These are phyloP conservation scores for Xiphias gladius DNA, from an alignment of 2,113 vertebrate species.

Conservation along the genomic window DNA sequence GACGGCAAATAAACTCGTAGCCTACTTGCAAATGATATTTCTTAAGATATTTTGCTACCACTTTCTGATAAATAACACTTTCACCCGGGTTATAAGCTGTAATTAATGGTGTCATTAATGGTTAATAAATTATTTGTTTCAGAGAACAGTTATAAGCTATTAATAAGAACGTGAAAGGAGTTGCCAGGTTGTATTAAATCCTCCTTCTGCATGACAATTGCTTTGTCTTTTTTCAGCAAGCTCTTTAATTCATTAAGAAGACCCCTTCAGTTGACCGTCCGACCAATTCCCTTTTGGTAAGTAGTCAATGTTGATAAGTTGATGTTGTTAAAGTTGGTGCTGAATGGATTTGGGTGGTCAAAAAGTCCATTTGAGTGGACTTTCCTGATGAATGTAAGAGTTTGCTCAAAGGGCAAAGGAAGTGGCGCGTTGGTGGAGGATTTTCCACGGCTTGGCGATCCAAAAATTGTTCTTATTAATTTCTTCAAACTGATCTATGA, in stretches of 20 bases:
- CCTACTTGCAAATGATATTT: not conserved
- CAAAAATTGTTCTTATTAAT: not conserved
- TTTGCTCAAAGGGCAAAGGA: not conserved
- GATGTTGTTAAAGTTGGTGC: not conserved
- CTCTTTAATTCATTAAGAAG: not conserved
- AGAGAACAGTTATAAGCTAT: not conserved
- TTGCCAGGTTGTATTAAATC: conserved; percentile 18
- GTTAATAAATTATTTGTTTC: not conserved
- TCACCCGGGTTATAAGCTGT: not conserved
- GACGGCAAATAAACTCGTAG: not conserved
- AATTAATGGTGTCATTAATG: not conserved
- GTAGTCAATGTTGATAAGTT: not conserved
- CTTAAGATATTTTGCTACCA: not conserved
- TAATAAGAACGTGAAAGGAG: not conserved
- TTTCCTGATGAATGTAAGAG: not conserved
- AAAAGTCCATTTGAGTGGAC: not conserved
- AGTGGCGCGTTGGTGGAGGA: not conserved
- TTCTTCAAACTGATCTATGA: not conserved
- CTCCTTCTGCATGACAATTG: too few relatives aligned
- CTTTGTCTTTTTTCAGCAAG: not conserved
- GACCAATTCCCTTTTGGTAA: not conserved
- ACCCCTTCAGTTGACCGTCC: not conserved
- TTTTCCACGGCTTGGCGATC: conserved; percentile 21
- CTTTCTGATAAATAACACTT: not conserved
- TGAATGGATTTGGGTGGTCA: not conserved